phyloP scores from a whole-genome alignment of 2,113 vertebrate genomes.

The Petroica traversi region DNA sequence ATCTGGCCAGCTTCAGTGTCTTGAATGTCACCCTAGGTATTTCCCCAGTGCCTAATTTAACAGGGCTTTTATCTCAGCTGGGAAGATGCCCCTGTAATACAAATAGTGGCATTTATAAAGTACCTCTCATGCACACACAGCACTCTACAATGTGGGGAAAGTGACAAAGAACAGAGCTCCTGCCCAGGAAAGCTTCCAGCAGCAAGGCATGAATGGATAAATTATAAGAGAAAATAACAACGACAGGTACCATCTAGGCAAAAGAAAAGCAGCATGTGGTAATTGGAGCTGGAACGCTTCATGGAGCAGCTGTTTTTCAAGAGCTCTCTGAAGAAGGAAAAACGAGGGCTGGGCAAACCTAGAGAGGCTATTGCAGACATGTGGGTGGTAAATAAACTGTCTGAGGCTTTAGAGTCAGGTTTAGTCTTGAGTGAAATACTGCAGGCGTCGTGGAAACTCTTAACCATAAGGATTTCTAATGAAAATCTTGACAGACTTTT shows the following conservation, averaged over 20 bases:
- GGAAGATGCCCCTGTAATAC: neutral
- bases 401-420: slow-evolving; percentile 12
- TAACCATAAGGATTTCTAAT: slow-evolving; percentile 46
- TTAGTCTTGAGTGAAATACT: slow-evolving; percentile 56
- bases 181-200: slow-evolving; percentile 41
- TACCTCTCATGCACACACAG: neutral
- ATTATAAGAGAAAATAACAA: slow-evolving; percentile 27
- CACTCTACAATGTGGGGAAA: neutral
- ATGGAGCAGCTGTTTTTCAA: slow-evolving; percentile 49
- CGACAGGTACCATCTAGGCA: slow-evolving; percentile 16
- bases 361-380: slow-evolving; percentile 27
- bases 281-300: slow-evolving; percentile 19
- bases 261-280: slow-evolving; percentile 31
- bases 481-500: slow-evolving; percentile 64
- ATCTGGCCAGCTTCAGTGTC: neutral
- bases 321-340: slow-evolving; percentile 17
- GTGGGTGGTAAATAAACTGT: slow-evolving; percentile 64
- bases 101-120: slow-evolving; percentile 35
- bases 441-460: slow-evolving; percentile 14
- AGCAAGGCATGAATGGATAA: slow-evolving; percentile 25
- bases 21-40: neutral
- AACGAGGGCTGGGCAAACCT: neutral
- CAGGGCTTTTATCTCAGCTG: slow-evolving; percentile 3
- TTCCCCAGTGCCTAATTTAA: neutral
- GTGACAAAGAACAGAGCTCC: slow-evolving; percentile 20